A percentile compares a stretch with the other conserved stretches of the same genome.
Conservation (phyloP, 1,140 invertebrate genomes). For the Piezodorus guildinii region DNA sequence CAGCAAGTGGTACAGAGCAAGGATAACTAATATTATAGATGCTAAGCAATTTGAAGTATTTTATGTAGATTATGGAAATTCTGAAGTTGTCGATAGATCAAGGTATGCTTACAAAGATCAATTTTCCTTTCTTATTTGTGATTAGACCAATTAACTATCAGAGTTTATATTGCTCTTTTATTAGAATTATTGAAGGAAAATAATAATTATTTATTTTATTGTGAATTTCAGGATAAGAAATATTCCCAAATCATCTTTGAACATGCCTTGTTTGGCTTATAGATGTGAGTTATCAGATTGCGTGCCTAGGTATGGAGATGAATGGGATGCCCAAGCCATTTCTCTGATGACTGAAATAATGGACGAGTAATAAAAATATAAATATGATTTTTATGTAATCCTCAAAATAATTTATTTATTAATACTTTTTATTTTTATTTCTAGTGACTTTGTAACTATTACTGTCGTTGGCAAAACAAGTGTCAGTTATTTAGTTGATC, state of each 20-base stretch:
- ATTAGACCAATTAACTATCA: background rate
- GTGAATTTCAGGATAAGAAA: conserved; percentile 19
- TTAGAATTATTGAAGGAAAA: too few relatives aligned
- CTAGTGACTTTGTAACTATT: conserved; percentile 4
- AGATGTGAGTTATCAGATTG: conserved; percentile 20
- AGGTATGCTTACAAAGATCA: too few relatives aligned
- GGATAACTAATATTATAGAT: conserved; percentile 36
- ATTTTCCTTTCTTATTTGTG: too few relatives aligned
- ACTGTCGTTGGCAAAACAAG: background rate
- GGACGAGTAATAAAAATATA: background rate
- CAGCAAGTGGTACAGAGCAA: conserved; percentile 42
- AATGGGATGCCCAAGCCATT: conserved; percentile 17
- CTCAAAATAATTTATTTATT: too few relatives aligned
- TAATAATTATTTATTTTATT: background rate
- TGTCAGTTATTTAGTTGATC: background rate
- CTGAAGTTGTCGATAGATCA: conserved; percentile 31
- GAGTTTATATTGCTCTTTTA: background rate
- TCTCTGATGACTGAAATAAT: conserved; percentile 13
- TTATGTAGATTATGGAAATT: conserved; percentile 42
- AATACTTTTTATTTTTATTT: background rate
- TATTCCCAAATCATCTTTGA: conserved; percentile 13
- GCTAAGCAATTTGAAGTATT: conserved; percentile 30
- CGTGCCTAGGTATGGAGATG: conserved; percentile 1
- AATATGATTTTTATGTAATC: background rate
- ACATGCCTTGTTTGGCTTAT: conserved; percentile 11